A percentile compares a stretch with the other conserved stretches of the same genome.
Evolutionary conservation across 2,888 invertebrate genomes (phyloP).

Genomic region (Mayetiola destructor): DNA sequence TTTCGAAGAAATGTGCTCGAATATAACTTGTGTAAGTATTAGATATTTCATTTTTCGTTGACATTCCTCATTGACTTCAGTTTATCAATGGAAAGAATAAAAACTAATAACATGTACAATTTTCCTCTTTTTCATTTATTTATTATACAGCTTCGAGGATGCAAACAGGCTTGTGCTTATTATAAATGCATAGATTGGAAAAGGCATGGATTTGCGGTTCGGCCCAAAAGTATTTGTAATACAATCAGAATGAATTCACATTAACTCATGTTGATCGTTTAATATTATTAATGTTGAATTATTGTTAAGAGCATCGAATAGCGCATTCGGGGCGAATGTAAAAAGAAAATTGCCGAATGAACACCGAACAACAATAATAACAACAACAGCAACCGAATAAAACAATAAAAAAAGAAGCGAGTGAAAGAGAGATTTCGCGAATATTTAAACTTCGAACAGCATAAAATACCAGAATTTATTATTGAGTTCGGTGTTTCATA

Average conservation of each 20-base stretch:
- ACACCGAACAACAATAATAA: not conserved
- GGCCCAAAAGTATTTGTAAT: no score
- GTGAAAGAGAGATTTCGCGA: not conserved
- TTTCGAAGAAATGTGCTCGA: not conserved
- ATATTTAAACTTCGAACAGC: no score
- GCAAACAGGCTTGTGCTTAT: not conserved
- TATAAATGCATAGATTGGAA: not conserved
- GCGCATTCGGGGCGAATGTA: no score
- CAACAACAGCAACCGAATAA: not conserved
- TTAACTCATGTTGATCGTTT: no score
- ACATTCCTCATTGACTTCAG: not conserved
- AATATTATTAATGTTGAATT: no score
- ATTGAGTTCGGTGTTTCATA: no score
- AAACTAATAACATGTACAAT: not conserved
- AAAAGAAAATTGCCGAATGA: not conserved
- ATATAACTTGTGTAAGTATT: slow-evolving; percentile 9
- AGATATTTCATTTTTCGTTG: not conserved
- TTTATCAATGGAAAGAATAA: not conserved
- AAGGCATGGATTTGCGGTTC: no score
- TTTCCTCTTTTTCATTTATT: not conserved
- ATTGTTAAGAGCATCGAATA: no score
- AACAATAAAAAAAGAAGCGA: not conserved
- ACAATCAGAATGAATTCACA: no score
- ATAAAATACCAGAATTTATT: no score
- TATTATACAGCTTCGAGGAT: slow-evolving; percentile 3